Conservation (phyloP, 2,888 invertebrate genomes). For the Caenorhabditis sp. region DNA sequence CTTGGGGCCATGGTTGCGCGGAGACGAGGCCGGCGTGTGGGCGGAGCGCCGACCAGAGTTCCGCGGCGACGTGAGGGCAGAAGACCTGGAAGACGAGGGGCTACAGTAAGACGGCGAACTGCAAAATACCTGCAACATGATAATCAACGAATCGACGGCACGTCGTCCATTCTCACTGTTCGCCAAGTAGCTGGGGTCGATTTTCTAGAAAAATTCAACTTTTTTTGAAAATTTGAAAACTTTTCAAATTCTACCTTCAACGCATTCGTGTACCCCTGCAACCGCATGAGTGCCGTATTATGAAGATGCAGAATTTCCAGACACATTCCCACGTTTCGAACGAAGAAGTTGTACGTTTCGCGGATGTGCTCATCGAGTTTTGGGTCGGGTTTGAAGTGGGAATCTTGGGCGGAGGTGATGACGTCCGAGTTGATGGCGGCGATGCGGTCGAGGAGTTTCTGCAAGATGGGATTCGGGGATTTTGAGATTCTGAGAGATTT, state of each 20-base stretch:
- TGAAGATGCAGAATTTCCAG: conserved; percentile 80
- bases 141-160: conserved; percentile 78
- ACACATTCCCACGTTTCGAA: conserved; percentile 77
- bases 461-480: not conserved
- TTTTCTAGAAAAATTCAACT: conserved; percentile 70
- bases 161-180: conserved; percentile 77
- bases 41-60: conserved; percentile 53
- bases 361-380: conserved; percentile 66
- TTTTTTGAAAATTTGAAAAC: not conserved
- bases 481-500: too few relatives aligned
- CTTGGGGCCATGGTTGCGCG: conserved; percentile 77
- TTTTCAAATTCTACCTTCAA: conserved; percentile 67
- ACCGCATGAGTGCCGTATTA: conserved; percentile 78
- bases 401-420: conserved; percentile 43
- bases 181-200: conserved; percentile 72
- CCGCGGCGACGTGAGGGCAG: conserved; percentile 58
- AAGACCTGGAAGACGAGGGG: conserved; percentile 49
- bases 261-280: conserved; percentile 78
- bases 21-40: conserved; percentile 2
- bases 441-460: conserved; percentile 77
- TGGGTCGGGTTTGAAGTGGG: not conserved
- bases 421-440: conserved; percentile 74
- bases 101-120: too few relatives aligned
- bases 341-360: conserved; percentile 79
- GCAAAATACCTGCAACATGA: conserved; percentile 79